Conservation (phyloP, 2,797 vertebrate genomes). For the Melanotaenia nigrans region DNA sequence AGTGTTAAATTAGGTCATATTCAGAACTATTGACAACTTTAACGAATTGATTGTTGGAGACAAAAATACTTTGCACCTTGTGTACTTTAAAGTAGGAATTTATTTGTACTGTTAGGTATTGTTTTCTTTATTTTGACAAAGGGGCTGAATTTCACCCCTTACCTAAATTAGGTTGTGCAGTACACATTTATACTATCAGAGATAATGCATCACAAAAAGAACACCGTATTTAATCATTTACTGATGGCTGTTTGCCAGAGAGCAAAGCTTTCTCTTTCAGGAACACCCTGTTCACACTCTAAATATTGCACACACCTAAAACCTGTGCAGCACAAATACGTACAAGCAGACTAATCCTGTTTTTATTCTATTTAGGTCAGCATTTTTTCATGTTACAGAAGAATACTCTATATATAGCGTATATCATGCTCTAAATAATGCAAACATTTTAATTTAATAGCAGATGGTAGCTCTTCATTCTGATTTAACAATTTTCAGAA, state of each 20-base stretch:
- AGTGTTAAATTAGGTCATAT: not conserved
- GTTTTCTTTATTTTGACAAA: not conserved
- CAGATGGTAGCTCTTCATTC: not conserved
- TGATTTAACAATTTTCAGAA: not conserved
- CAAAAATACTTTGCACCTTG: not conserved
- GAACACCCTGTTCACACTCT: not conserved
- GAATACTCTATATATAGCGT: slow-evolving; percentile 1
- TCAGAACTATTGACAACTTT: not conserved
- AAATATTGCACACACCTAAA: not conserved
- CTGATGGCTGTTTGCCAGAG: slow-evolving; percentile 2
- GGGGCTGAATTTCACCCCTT: not conserved
- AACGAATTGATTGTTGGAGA: not conserved
- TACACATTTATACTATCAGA: not conserved
- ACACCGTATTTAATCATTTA: slow-evolving; percentile 25
- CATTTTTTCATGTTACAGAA: not conserved
- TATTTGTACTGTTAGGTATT: not conserved
- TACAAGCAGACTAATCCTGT: not conserved
- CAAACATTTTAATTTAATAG: not conserved
- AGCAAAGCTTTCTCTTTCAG: not conserved
- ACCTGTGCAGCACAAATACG: not conserved
- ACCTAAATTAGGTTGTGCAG: not conserved
- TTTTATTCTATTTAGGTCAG: not conserved
- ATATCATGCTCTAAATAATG: slow-evolving; percentile 14
- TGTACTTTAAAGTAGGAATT: not conserved
- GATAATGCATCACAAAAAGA: not conserved